Evolutionary conservation across 2,888 invertebrate species (phyloP), one percentile per base, ranked within the genome.

Genomic region (Aleiodes alternator): DNA sequence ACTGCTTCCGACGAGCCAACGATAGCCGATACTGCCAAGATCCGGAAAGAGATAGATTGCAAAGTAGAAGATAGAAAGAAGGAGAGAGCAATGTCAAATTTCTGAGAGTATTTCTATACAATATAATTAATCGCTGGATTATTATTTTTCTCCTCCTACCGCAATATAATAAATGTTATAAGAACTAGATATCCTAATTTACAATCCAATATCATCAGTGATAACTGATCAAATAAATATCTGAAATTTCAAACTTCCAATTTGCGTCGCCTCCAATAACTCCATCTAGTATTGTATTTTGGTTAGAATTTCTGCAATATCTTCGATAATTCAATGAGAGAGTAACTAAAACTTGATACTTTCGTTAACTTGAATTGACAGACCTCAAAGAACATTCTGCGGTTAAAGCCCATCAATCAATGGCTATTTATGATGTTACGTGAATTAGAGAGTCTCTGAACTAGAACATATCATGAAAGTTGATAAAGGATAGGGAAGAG

Each of bases 1-100:
- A 83, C 81, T 83, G 34, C 38, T 29, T 43, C 75, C 72, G 64
- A 69, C 76, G 75, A 78, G 51, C 69, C 57, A 69, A 31, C 69
- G 53, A 72, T 72, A 72, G 68, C 71, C 66, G 69, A 51, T 38
- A 66, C 51, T 50, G 16, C 48, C 50, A n/a, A 23, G 23, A 73
- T 73, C 57, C 29, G 14, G 38, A 16, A 34, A 50, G 68, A 68
- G 51, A 69, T 69, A 38, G 73, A 73, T 73, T 50, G 56, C 61
- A 14, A n/a, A 23, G 29, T 23, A n/a, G 31, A 29, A 50, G 14
- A 71, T 57, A 12, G 31, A 43, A 56, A 55, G 12, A 68, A 64
- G 29, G n/a, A 34, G 11, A 48, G 48, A 50, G 51, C 57, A 53
- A 12, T 56, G 14, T 48, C 48, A 31, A 73, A 56, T 68, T 68